Evolutionary conservation across 2,888 invertebrate genomes (phyloP).

Genomic region (Meghimatium bilineatum): DNA sequence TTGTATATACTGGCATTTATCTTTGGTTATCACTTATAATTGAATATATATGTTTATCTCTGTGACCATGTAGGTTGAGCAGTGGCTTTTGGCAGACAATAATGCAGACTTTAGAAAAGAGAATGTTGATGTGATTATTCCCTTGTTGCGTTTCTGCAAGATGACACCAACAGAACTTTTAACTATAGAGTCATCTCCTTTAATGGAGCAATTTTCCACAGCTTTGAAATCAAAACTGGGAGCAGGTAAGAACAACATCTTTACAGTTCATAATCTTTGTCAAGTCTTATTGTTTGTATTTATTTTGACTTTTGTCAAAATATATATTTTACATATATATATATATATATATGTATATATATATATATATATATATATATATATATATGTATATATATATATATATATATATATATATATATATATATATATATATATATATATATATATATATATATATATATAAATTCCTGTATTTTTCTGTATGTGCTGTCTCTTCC

Average conservation of each 20-base stretch:
- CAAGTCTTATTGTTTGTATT: background rate
- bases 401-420: no score
- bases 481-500: no score
- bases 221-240: slow-evolving; percentile 56
- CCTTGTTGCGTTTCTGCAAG: slow-evolving; percentile 65
- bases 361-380: no score
- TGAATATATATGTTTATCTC: background rate
- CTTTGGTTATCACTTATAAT: background rate
- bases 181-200: slow-evolving; percentile 62
- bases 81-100: slow-evolving; percentile 62
- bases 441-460: no score
- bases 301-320: background rate
- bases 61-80: slow-evolving; percentile 53
- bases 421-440: no score
- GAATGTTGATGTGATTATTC: slow-evolving; percentile 58
- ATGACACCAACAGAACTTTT: slow-evolving; percentile 67
- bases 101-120: slow-evolving; percentile 56
- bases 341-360: no score
- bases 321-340: no score
- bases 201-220: slow-evolving; percentile 60
- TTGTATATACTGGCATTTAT: background rate
- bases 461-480: no score
- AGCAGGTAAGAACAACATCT: slow-evolving; percentile 18
- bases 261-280: background rate
- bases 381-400: no score